These are phyloP conservation scores for Operophtera brumata DNA, from an alignment of 2,888 invertebrate species.

Conservation along the genomic window DNA sequence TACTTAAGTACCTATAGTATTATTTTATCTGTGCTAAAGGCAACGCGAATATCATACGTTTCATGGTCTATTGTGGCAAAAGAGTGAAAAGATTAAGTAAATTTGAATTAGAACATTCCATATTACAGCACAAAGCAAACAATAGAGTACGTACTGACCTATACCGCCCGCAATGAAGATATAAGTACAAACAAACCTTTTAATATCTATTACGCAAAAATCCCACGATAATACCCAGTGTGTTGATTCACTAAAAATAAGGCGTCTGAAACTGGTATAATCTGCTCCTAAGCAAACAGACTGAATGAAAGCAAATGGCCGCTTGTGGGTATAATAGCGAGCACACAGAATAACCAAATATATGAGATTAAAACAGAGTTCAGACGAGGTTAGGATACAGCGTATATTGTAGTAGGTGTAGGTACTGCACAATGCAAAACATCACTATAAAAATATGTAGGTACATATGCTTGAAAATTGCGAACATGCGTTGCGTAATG, in stretches of 20 bases:
- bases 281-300: conserved; percentile 51
- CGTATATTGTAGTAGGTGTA: background rate
- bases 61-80: too few relatives aligned
- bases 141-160: background rate
- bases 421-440: too few relatives aligned
- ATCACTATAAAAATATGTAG: too few relatives aligned
- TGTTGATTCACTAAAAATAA: conserved; percentile 43
- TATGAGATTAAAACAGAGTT: conserved; percentile 3
- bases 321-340: conserved; percentile 38
- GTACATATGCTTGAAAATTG: too few relatives aligned
- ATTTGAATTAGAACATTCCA: background rate
- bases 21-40: too few relatives aligned
- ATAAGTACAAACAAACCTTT: conserved; percentile 23
- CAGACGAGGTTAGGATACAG: conserved; percentile 1
- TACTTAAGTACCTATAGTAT: too few relatives aligned
- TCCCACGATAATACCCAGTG: conserved; percentile 15
- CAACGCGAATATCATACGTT: too few relatives aligned
- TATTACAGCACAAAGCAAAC: background rate
- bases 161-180: conserved; percentile 10
- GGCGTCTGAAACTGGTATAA: conserved; percentile 43
- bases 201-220: conserved; percentile 26
- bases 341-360: conserved; percentile 24
- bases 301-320: conserved; percentile 39
- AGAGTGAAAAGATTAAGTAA: background rate
- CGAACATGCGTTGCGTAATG: too few relatives aligned